phyloP scores from a whole-genome alignment of 2,888 invertebrate genomes.

The Rosalia funebris region DNA sequence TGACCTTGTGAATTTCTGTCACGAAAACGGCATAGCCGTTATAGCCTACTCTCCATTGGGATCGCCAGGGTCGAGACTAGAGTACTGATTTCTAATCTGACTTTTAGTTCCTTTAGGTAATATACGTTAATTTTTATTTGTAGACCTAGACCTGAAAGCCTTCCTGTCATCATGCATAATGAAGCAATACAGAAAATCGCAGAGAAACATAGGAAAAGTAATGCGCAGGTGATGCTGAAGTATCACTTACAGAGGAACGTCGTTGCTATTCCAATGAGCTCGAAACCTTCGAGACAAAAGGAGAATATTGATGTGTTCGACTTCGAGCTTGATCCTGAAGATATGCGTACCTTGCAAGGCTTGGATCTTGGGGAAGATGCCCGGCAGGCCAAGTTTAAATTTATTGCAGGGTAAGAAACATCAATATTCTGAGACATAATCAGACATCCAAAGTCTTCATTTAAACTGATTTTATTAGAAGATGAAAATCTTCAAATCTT shows the following conservation, averaged over 20 bases:
- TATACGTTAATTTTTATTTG: too few species aligned
- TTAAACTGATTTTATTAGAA: too few species aligned
- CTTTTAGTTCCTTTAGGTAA: too few species aligned
- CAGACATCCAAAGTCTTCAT: too few species aligned
- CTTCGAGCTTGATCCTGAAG: slow-evolving; percentile 71
- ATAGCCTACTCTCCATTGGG: slow-evolving; percentile 65
- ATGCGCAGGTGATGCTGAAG: slow-evolving; percentile 77
- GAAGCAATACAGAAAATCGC: slow-evolving; percentile 67
- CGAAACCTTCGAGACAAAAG: slow-evolving; percentile 73
- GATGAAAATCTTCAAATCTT: too few species aligned
- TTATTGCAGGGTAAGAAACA: neutral
- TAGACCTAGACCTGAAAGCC: too few species aligned
- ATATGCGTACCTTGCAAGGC: slow-evolving; percentile 69
- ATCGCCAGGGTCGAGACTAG: slow-evolving; percentile 49
- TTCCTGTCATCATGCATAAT: slow-evolving; percentile 73
- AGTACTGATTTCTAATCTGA: slow-evolving; percentile 12
- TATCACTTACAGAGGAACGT: slow-evolving; percentile 76
- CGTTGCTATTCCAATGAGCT: slow-evolving; percentile 83
- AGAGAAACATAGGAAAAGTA: slow-evolving; percentile 70
- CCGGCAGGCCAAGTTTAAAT: neutral
- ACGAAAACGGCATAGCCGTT: slow-evolving; percentile 32
- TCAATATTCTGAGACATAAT: too few species aligned
- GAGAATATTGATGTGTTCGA: slow-evolving; percentile 80
- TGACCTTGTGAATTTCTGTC: slow-evolving; percentile 51
- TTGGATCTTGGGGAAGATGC: slow-evolving; percentile 73